Conservation (phyloP, 2,797 vertebrate genomes). For the Danio jaintianensis region DNA sequence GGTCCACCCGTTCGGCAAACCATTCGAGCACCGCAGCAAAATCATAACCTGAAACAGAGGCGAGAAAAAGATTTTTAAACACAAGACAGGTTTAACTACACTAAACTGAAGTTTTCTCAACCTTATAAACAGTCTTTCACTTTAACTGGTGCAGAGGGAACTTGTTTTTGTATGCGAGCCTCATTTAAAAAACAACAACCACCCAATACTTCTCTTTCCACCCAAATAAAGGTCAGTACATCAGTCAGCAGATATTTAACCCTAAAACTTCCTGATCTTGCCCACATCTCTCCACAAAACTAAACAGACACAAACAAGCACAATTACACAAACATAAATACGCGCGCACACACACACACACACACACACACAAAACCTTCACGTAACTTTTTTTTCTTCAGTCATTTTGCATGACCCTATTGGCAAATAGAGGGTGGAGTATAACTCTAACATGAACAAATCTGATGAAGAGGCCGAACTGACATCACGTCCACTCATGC, state of each 20-base stretch:
- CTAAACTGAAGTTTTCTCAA: neutral
- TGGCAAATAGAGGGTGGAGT: slow-evolving; percentile 29
- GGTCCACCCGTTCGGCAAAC: slow-evolving; percentile 69
- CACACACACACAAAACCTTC: slow-evolving; percentile 38
- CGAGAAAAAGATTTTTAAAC: neutral
- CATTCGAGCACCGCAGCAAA: slow-evolving; percentile 83
- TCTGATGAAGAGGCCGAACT: neutral
- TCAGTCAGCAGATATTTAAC: slow-evolving; percentile 28
- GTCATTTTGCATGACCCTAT: slow-evolving; percentile 1
- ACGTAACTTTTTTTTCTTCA: slow-evolving; percentile 31
- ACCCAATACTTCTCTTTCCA: slow-evolving; percentile 5
- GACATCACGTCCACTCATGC: slow-evolving; percentile 18
- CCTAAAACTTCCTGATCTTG: slow-evolving; percentile 32
- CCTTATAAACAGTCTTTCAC: too few species aligned
- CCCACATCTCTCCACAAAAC: slow-evolving; percentile 18
- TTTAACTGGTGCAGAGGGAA: neutral
- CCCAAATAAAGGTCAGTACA: slow-evolving; percentile 14
- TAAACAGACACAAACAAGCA: slow-evolving; percentile 4
- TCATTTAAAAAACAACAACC: neutral
- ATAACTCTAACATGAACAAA: neutral
- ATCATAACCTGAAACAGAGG: slow-evolving; percentile 74
- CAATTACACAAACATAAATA: slow-evolving; percentile 33
- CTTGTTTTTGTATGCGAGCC: neutral
- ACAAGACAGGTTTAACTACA: neutral
- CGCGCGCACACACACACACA: slow-evolving; percentile 40